A percentile compares a stretch with the other conserved stretches of the same genome.
These are phyloP conservation scores for Hecatera dysodea DNA, from an alignment of 2,888 invertebrate genomes.

Conservation along the genomic window DNA sequence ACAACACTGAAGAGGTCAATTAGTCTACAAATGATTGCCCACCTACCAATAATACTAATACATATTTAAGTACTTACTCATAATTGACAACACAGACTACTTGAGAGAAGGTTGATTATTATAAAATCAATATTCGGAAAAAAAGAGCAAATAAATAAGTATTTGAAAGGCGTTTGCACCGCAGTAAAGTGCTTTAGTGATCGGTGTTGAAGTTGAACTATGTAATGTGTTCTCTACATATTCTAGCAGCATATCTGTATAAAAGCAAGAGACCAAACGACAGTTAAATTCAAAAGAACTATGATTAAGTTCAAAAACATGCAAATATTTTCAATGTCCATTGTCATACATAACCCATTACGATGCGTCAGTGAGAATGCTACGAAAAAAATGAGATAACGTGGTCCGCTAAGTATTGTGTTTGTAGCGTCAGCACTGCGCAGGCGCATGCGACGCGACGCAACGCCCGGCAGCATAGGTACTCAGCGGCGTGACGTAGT, in stretches of 20 bases:
- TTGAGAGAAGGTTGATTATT: constrained; percentile 12
- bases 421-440: constrained; percentile 26
- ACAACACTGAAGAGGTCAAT: constrained; percentile 26
- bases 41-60: background rate
- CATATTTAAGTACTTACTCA: background rate
- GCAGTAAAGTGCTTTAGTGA: background rate
- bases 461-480: constrained; percentile 43
- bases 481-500: constrained; percentile 71
- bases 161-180: constrained; percentile 13
- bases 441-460: constrained; percentile 52
- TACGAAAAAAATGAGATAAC: constrained; percentile 52
- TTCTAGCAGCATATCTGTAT: background rate
- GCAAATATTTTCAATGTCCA: background rate
- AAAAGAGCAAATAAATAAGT: background rate
- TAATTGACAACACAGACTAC: too few relatives aligned
- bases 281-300: background rate
- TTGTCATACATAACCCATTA: background rate
- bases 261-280: background rate
- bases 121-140: constrained; percentile 5
- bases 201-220: constrained; percentile 4
- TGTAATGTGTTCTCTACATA: background rate
- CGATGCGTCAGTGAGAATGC: constrained; percentile 12
- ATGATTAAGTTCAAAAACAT: background rate
- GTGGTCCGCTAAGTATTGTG: constrained; percentile 5
- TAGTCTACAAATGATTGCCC: constrained; percentile 4